phyloP scores from a whole-genome alignment of 2,113 vertebrate species.

The Toxotes chatareus region DNA sequence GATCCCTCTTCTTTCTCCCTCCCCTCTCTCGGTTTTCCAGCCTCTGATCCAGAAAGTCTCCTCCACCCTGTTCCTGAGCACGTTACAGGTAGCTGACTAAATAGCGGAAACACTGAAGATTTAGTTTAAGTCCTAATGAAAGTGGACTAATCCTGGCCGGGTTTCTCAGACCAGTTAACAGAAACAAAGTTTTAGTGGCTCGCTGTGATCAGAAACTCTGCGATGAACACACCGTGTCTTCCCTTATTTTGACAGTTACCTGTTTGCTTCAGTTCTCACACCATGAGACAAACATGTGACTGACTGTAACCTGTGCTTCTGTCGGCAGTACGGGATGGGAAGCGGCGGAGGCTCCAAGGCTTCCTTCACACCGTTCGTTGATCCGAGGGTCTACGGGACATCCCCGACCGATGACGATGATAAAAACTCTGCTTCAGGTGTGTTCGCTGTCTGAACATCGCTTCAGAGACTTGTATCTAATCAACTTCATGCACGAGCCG shows the following conservation, averaged over 20 bases:
- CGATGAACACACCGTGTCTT: not conserved
- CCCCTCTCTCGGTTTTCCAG: constrained; percentile 36
- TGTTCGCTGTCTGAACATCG: fast-evolving
- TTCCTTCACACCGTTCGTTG: constrained; percentile 97
- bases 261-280: not conserved
- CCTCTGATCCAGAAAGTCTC: constrained; percentile 36
- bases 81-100: not conserved
- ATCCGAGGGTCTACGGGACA: constrained; percentile 96
- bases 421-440: constrained; percentile 90
- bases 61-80: not conserved
- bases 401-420: constrained; percentile 96
- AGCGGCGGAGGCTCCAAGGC: constrained; percentile 94
- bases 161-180: not conserved
- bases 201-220: not conserved
- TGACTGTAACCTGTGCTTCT: constrained; percentile 15
- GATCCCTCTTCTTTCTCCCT: not conserved
- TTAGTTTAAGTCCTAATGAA: not conserved
- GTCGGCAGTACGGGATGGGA: constrained; percentile 90
- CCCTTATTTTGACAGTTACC: constrained; percentile 24
- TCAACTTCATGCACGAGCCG: no score
- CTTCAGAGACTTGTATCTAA: not conserved
- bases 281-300: not conserved
- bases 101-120: constrained; percentile 42
- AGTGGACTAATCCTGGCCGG: not conserved
- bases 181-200: no score